Evolutionary conservation across 2,113 vertebrate species (phyloP).

Genomic region (Furnarius figulus): DNA sequence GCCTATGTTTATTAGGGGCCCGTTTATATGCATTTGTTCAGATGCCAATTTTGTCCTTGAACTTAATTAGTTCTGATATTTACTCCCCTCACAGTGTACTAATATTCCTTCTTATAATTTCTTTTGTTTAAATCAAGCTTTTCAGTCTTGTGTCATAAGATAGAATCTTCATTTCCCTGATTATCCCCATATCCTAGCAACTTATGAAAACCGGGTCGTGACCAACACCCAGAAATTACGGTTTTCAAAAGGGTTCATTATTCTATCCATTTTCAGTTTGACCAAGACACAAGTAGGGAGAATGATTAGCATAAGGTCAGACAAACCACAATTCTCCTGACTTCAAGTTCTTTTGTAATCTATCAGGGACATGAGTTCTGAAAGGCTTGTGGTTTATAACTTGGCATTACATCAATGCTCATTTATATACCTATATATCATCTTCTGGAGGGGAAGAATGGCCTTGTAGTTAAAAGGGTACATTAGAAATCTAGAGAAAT

Average conservation of each 20-base stretch:
- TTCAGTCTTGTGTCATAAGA: not conserved
- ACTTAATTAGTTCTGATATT: slow-evolving; percentile 60
- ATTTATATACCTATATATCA: slow-evolving; percentile 66
- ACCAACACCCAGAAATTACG: slow-evolving; percentile 35
- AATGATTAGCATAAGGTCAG: slow-evolving; percentile 60
- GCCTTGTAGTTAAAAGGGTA: not conserved
- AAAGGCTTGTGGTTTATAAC: slow-evolving; percentile 62
- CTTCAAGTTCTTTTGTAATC: slow-evolving; percentile 58
- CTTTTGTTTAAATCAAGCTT: slow-evolving; percentile 58
- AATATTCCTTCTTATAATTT: slow-evolving; percentile 30
- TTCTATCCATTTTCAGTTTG: slow-evolving; percentile 40
- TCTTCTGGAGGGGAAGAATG: slow-evolving; percentile 11
- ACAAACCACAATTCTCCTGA: slow-evolving; percentile 37
- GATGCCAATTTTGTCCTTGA: slow-evolving; percentile 60
- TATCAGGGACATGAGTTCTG: slow-evolving; percentile 61
- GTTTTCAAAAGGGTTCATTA: slow-evolving; percentile 29
- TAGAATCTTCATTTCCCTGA: slow-evolving; percentile 21
- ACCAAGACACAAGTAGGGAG: slow-evolving; percentile 37
- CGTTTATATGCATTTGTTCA: slow-evolving; percentile 41
- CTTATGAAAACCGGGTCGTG: slow-evolving; percentile 23
- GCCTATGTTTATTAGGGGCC: slow-evolving; percentile 26
- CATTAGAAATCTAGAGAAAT: not conserved
- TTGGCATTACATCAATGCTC: slow-evolving; percentile 66
- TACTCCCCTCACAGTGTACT: slow-evolving; percentile 41
- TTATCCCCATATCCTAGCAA: slow-evolving; percentile 45